These are phyloP conservation scores for Galerucella nymphaeae DNA, from an alignment of 2,888 invertebrate genomes.

Conservation along the genomic window DNA sequence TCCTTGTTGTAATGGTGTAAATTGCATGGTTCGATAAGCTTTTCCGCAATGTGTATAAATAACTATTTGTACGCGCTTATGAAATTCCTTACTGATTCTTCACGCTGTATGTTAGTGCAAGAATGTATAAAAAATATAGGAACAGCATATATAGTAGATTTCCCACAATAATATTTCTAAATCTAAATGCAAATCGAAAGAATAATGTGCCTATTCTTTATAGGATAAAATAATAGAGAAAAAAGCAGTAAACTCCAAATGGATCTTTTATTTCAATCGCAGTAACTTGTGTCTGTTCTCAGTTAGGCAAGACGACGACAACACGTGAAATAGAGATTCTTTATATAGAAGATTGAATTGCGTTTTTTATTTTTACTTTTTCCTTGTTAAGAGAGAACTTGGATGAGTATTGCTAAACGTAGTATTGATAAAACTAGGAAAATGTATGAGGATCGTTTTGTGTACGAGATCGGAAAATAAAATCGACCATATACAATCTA, in stretches of 20 bases:
- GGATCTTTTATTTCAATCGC: constrained; percentile 1
- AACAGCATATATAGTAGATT: neutral
- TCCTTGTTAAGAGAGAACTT: constrained; percentile 7
- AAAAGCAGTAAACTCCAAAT: constrained; percentile 9
- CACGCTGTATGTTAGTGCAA: neutral
- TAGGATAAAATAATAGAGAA: neutral
- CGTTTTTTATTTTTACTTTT: constrained; percentile 17
- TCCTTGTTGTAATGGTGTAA: too few species aligned
- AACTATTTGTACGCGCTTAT: too few species aligned
- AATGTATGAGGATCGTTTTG: neutral
- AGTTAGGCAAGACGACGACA: constrained; percentile 16
- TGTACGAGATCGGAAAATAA: neutral
- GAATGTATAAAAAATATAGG: neutral
- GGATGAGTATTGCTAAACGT: neutral
- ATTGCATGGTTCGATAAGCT: too few species aligned
- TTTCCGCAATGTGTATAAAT: too few species aligned
- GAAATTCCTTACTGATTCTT: too few species aligned
- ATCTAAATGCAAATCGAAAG: constrained; percentile 13
- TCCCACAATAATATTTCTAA: constrained; percentile 4
- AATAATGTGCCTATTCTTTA: constrained; percentile 9
- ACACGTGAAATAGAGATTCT: constrained; percentile 11
- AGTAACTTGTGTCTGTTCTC: constrained; percentile 15
- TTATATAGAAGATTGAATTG: constrained; percentile 22
- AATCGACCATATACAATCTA: too few species aligned
- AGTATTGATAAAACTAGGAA: neutral